Evolutionary conservation across 1,140 invertebrate species (phyloP), one percentile per base, ranked within the genome.

Genomic region (Delia radicum): DNA sequence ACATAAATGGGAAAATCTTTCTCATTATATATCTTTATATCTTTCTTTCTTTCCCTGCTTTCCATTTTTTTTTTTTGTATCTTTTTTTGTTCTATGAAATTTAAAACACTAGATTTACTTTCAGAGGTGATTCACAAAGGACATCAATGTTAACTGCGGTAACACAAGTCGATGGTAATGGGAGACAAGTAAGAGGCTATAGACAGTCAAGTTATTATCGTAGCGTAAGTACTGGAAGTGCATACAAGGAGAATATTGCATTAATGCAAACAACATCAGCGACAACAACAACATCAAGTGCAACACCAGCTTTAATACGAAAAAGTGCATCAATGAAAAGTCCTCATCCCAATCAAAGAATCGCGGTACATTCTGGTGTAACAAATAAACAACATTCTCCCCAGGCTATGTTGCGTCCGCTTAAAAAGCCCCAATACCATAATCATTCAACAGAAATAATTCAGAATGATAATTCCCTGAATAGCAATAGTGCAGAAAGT

Each of bases 151-250:
- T 83, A 55, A 85, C 84, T 13, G 84, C 82, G 8, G 81, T 85
- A n/a, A 85, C 84, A 12, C 84, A 85, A 72, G 78, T 85, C 69
- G 84, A 85, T 63, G 28, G 72, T 13, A 77, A 78, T 61, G 81
- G 80, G 1, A 78, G 81, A 31, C 80, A 77, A 55, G 78, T 78
- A 3, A 69, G 84, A n/a, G 81, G 80, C 18, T 84, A 80, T 28
- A 81, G 83, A 21, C 83, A 85, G 76, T 78, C 84, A 55, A 85
- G 84, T 65, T 85, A 85, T 46, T 85, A 85, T 65, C 83, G 83
- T 42, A 81, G 78, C 31, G 74, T 79, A 3, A 80, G 79, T 78
- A 85, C 81, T 28, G 79, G 81, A 4, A 78, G 73, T 24, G 73
- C 21, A 27, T 84, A 77, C 69, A 84, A 84, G 48, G 83, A 84